phyloP scores from a whole-genome alignment of 2,888 invertebrate species.

The Lasioglossum calceatum region DNA sequence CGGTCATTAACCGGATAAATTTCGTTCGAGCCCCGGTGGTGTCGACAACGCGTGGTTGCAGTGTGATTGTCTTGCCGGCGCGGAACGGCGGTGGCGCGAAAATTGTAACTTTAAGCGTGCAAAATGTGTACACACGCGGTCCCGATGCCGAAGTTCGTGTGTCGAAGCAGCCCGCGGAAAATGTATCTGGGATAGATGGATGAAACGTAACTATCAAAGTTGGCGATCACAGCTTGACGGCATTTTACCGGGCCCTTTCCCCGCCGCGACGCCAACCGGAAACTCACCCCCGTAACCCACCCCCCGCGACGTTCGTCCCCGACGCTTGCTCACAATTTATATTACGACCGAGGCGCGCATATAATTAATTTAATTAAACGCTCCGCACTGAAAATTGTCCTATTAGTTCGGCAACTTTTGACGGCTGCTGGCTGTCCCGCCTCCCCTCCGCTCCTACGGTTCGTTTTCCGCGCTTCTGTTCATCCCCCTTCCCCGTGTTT shows the following conservation, averaged over 20 bases:
- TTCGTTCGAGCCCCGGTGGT: constrained; percentile 37
- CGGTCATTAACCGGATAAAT: constrained; percentile 46
- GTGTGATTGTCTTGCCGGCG: constrained; percentile 56
- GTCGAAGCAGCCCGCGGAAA: constrained; percentile 69
- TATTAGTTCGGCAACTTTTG: constrained; percentile 79
- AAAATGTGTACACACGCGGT: constrained; percentile 19
- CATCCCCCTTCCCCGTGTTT: constrained; percentile 57
- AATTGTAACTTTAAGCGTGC: constrained; percentile 69
- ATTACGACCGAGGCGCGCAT: constrained; percentile 82
- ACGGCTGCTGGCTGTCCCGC: constrained; percentile 69
- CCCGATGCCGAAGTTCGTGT: constrained; percentile 70
- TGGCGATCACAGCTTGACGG: constrained; percentile 80
- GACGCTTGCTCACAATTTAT: constrained; percentile 82
- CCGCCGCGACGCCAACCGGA: constrained; percentile 54
- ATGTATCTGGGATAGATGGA: constrained; percentile 80
- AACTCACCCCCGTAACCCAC: constrained; percentile 46
- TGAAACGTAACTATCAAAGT: constrained; percentile 84
- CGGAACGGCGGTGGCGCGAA: constrained; percentile 39
- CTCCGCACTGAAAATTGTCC: constrained; percentile 80
- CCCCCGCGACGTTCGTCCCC: constrained; percentile 68
- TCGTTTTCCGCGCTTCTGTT: constrained; percentile 58
- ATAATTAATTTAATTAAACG: constrained; percentile 85
- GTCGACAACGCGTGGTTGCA: constrained; percentile 47
- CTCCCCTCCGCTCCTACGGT: constrained; percentile 59
- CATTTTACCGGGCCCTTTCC: constrained; percentile 64